Base-by-base conservation (phyloP, 2,797 vertebrate genomes). In the Enteromius afrohamiltoni region DNA sequence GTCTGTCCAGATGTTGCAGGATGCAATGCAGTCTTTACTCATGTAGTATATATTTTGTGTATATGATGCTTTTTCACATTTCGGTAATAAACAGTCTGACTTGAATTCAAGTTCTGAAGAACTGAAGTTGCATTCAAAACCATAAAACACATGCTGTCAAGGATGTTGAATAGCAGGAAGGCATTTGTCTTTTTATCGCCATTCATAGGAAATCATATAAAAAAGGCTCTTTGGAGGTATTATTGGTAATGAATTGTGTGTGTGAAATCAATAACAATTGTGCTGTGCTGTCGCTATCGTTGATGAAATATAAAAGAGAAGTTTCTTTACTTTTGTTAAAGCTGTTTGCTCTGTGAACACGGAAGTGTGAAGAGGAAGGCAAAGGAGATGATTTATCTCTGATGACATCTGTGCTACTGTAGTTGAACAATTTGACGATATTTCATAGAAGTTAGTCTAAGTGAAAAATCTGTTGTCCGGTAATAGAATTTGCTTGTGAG, bases 261-360 rank as follows among this genome's bases (percentile, higher is more conserved):
- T 78, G 62, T 47, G 26, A 78, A 65, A 34, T 78, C 60, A 64
- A 47, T 47, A 47, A 26, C 40, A 58, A 49, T 34, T 65, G 26
- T 78, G 40, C 58, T 77, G 9, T 64, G 26, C 26, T 26, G 23
- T 34, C 19, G 3, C 19, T 64, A 19, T 78, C 45, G 49, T 78
- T 47, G 16, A 64, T 34, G 26, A 49, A 78, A 19, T 42, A 78
- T 31, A 65, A 77, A n/a, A 78, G 40, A 31, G 3, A 64, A 65
- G 26, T 78, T 31, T n/a, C 42, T 64, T 45, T 62, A 64, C 17
- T 78, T 58, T 78, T 49, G n/a, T 64, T 64, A 6, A 65, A 65
- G 26, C 3, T 3, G 49, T 29, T 78, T 78, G 26, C 40, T 64
- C 23, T n/a, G 76, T 7, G 26, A 74, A 53, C 42, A 9, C 17